Base-by-base conservation (phyloP, 2,888 invertebrate species). In the Isotomurus palustris region DNA sequence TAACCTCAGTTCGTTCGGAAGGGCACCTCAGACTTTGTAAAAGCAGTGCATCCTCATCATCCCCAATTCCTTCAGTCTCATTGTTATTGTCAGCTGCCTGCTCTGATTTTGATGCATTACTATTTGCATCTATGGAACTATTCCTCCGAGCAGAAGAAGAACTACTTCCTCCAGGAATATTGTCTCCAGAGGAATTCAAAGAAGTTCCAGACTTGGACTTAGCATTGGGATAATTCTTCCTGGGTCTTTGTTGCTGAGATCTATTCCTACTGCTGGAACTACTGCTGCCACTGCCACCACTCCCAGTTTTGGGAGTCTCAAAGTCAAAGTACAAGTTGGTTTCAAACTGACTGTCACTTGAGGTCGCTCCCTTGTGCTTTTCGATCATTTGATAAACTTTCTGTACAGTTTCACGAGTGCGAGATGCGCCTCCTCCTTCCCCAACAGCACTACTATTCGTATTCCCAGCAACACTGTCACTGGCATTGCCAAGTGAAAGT, bases 1-100 rank as follows among this genome's bases (percentile, higher is more conserved):
- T 82, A 55, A 91, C 86, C 77, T 94, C 93, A 2, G 91, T 86
- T 65, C 91, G 82, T 76, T 89, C 90, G 76, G 91, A 91, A 40
- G 91, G 85, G 77, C 93, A 94, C 69, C 93, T 81, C 62, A 93
- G 80, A 74, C 86, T 84, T 12, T 91, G 84, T 71, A 91, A 82
- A 68, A 75, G 74, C 62, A 67, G 70, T 48, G 72, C 68, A 75
- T 91, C 90, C 57, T 72, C 68, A 59, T 72, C 71, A 58, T 68
- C 44, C 49, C 25, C 44, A 29, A 19, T 47, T 51, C 51, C 55
- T 52, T 62, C 64, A 54, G 50, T 47, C 51, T 62, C 60, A 27
- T 28, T 43, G 41, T 47, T 50, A 45, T 53, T 43, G 17, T 29
- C 49, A n/a, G 45, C 22, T 48, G 52, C 44, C 38, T 27, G 29